Evolutionary conservation across 64 coral and sea anemone species (phyloP).

Genomic region (Anthopleura sola): DNA sequence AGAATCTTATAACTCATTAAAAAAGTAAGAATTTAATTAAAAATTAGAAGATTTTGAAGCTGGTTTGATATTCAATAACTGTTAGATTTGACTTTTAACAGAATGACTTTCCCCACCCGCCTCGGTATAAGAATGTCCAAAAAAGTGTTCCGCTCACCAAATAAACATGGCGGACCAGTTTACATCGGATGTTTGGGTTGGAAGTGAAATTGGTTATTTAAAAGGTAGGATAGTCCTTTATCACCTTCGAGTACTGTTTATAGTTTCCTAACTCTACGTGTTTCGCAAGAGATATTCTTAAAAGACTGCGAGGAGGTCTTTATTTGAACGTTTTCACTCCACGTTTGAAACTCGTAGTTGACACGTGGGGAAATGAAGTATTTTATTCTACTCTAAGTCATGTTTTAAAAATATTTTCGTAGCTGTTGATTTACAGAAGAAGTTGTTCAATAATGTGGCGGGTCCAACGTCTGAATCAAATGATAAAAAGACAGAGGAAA

Average conservation of each 20-base stretch:
- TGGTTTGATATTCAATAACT: neutral
- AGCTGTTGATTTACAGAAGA: conserved; percentile 82
- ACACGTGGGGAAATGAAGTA: neutral
- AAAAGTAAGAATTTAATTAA: neutral
- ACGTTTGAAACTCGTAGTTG: neutral
- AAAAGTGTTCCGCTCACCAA: conserved; percentile 1
- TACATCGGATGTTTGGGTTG: conserved; percentile 59
- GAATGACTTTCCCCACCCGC: neutral
- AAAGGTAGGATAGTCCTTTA: conserved; percentile 50
- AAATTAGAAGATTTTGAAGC: neutral
- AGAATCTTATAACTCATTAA: neutral
- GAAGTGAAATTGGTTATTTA: conserved; percentile 78
- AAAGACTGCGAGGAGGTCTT: neutral
- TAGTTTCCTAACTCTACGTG: neutral
- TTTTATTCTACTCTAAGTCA: neutral
- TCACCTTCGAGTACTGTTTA: neutral
- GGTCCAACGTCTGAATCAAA: neutral
- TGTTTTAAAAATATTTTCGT: conserved; percentile 1
- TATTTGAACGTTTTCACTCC: neutral
- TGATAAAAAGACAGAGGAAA: conserved; percentile 58
- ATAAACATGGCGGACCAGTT: conserved; percentile 87
- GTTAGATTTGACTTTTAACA: neutral
- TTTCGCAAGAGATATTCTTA: neutral
- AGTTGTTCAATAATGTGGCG: conserved; percentile 61
- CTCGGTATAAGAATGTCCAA: neutral